Evolutionary conservation across 2,797 vertebrate species (phyloP), one percentile per base, ranked within the genome.

Genomic region (Enteromius anoplus): DNA sequence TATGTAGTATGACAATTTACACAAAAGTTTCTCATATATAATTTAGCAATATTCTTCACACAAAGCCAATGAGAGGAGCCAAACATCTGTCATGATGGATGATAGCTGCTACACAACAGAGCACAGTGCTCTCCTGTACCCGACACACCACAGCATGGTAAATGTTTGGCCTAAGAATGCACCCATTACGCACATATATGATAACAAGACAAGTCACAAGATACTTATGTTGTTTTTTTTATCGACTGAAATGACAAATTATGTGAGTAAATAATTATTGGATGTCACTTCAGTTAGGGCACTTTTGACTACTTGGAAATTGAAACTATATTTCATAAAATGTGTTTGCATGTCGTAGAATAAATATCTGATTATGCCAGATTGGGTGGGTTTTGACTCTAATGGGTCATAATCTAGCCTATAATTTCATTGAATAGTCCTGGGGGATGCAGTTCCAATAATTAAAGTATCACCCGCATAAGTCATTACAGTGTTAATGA

Each of bases 1-100:
- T 96, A 95, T 93, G 4, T 91, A 93, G 86, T 89, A 92, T 95
- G 93, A 95, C 94, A 95, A 94, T 94, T 94, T 93, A 93, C 92
- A 95, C 93, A 93, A 95, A 96, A 92, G 91, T 88, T 92, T 88
- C 90, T 87, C 91, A 94, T 97, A 89, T 93, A 97, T 97, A 96
- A 97, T 97, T 97, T 93, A 94, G 88, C 89, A 95, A 95, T 87
- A 76, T 92, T 90, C 89, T 92, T 89, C 90, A 89, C 92, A 90
- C 91, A 92, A 93, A 92, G 88, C 90, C 90, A 91, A 86, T 72
- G 71, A 78, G 66, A 89, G 82, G 71, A 92, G 90, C 89, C 85
- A 82, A 91, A 85, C 88, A 92, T 89, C 91, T 92, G 91, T 88
- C 82, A 86, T 93, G 90, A 93, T 87, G 88, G 86, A 93, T 89